Percentiles rank a stretch among this genome's conserved stretches.
These are phyloP conservation scores for Apistogramma diplotaenia DNA, from an alignment of 2,113 vertebrate genomes.

Conservation along the genomic window DNA sequence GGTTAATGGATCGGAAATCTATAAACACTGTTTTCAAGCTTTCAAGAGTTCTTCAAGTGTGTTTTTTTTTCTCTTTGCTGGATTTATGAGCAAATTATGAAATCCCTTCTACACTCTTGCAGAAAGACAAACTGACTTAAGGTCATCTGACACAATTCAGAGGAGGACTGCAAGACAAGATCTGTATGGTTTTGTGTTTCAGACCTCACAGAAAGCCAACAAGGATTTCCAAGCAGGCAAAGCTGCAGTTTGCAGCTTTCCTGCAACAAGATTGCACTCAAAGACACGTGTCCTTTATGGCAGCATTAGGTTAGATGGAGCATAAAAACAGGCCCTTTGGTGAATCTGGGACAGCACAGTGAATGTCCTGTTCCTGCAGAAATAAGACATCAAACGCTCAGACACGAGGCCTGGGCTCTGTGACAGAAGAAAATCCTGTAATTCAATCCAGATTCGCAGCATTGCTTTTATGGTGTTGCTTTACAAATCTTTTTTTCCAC, in stretches of 20 bases:
- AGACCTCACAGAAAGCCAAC: not conserved
- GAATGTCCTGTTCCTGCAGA: not conserved
- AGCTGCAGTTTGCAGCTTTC: not conserved
- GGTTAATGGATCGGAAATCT: not conserved
- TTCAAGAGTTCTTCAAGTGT: not conserved
- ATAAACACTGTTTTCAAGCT: not conserved
- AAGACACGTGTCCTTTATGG: not conserved
- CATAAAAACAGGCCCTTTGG: not conserved
- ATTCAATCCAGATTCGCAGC: not conserved
- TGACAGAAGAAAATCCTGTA: not conserved
- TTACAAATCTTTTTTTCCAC: not conserved
- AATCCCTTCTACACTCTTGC: not conserved
- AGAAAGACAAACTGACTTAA: not conserved
- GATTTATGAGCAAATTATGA: not conserved
- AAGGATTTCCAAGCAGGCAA: not conserved
- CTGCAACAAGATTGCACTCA: not conserved
- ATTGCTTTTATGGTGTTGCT: not conserved
- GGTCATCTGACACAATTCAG: not conserved
- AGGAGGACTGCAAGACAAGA: not conserved
- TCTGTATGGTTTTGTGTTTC: not conserved
- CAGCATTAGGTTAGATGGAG: not conserved
- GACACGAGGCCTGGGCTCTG: not conserved
- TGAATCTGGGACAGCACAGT: not conserved
- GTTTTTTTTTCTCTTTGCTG: not conserved
- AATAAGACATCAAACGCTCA: conserved; percentile 1